These are phyloP conservation scores for Planococcus citri DNA, from an alignment of 1,140 invertebrate species.

Conservation along the genomic window DNA sequence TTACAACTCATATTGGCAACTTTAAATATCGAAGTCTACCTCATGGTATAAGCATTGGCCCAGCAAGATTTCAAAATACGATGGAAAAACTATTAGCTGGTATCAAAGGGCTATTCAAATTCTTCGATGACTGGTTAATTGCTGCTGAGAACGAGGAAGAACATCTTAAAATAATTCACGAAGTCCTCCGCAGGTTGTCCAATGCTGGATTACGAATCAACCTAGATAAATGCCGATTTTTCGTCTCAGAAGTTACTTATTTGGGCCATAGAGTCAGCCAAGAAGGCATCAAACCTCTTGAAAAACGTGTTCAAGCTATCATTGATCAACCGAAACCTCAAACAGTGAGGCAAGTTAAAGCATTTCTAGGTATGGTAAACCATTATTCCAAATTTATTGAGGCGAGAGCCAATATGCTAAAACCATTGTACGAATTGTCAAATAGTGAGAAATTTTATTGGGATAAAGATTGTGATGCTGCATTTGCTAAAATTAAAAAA, in stretches of 20 bases:
- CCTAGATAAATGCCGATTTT: slow-evolving; percentile 23
- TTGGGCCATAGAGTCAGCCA: slow-evolving; percentile 29
- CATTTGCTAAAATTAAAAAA: slow-evolving; percentile 23
- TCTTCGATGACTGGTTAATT: slow-evolving; percentile 31
- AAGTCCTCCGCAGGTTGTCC: background rate
- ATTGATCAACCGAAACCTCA: slow-evolving; percentile 30
- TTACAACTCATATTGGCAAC: slow-evolving; percentile 30
- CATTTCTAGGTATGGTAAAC: slow-evolving; percentile 32
- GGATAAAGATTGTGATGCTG: slow-evolving; percentile 22
- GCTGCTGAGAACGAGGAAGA: slow-evolving; percentile 23
- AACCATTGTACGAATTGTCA: slow-evolving; percentile 29
- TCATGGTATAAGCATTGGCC: slow-evolving; percentile 31
- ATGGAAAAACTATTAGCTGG: slow-evolving; percentile 34
- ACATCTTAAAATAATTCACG: background rate
- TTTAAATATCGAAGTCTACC: slow-evolving; percentile 33
- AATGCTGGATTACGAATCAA: slow-evolving; percentile 23
- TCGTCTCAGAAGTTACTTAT: slow-evolving; percentile 21
- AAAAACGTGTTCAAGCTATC: background rate
- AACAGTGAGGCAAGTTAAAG: slow-evolving; percentile 32
- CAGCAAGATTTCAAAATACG: slow-evolving; percentile 36
- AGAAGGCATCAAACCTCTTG: slow-evolving; percentile 2
- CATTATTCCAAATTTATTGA: slow-evolving; percentile 33
- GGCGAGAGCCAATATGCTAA: slow-evolving; percentile 26
- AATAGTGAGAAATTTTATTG: slow-evolving; percentile 26
- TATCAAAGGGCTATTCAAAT: slow-evolving; percentile 28